A percentile compares a stretch with the other conserved stretches of the same genome.
Conservation (phyloP, 2,113 vertebrate species). For the Stegastes partitus region DNA sequence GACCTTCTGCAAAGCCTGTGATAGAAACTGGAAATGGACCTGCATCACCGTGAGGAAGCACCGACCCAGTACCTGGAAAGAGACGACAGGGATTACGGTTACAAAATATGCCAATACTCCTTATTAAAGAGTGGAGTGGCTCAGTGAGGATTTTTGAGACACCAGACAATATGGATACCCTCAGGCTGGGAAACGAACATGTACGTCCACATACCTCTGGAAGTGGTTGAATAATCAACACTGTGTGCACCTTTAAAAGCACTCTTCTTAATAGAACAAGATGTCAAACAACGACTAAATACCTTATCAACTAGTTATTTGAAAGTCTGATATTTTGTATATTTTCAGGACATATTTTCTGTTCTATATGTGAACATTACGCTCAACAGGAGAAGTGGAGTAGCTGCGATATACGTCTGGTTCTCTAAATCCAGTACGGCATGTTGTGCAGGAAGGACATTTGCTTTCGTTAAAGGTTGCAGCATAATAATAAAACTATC, state of each 20-base stretch:
- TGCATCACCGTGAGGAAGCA: conserved; percentile 99
- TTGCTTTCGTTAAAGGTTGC: background rate
- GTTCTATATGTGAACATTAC: no score
- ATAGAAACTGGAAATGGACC: conserved; percentile 99
- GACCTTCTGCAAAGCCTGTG: conserved; percentile 96
- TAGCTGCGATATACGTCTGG: no score
- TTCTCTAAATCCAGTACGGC: no score
- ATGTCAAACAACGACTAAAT: background rate
- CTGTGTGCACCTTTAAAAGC: background rate
- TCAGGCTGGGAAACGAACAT: conserved; percentile 13
- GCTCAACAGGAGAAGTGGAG: no score
- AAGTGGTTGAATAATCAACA: background rate
- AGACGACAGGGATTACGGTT: conserved; percentile 30
- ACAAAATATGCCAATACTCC: background rate
- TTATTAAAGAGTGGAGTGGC: background rate
- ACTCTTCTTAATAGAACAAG: background rate
- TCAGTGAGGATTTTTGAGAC: conserved; percentile 17
- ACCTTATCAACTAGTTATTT: background rate
- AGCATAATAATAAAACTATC: conserved; percentile 4
- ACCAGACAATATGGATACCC: background rate
- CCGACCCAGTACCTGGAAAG: conserved; percentile 91
- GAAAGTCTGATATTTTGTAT: background rate
- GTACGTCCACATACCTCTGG: conserved; percentile 10
- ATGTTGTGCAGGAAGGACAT: background rate
- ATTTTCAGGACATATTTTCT: background rate